Evolutionary conservation across 2,113 vertebrate genomes (phyloP).

Genomic region (Centropristis striata): DNA sequence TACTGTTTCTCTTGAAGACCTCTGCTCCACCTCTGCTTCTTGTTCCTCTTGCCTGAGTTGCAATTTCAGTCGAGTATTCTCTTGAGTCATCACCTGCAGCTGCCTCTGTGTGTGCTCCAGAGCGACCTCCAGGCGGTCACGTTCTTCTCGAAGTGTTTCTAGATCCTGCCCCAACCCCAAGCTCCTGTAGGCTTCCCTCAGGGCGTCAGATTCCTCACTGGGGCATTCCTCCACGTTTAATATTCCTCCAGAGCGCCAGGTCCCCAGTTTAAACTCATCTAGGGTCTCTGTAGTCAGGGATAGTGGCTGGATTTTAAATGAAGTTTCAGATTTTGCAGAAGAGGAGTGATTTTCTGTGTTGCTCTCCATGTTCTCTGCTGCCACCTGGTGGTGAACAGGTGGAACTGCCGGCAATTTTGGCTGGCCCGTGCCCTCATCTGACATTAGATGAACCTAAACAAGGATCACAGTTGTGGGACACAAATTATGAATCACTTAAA

Average conservation of each 20-base stretch:
- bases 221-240: constrained; percentile 32
- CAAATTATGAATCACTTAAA: not conserved
- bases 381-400: constrained; percentile 34
- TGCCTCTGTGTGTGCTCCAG: constrained; percentile 61
- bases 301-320: constrained; percentile 29
- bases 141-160: constrained; percentile 55
- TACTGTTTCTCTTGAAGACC: constrained; percentile 51
- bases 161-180: constrained; percentile 58
- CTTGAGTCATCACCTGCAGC: constrained; percentile 44
- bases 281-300: constrained; percentile 38
- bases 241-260: constrained; percentile 46
- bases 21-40: not conserved
- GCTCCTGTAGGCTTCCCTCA: constrained; percentile 53
- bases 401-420: constrained; percentile 22
- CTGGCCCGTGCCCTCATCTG: constrained; percentile 17
- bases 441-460: constrained; percentile 33
- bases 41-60: constrained; percentile 53
- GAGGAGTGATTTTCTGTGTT: constrained; percentile 6
- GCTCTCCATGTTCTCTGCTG: constrained; percentile 57
- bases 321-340: constrained; percentile 28
- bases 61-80: constrained; percentile 65
- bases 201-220: constrained; percentile 47
- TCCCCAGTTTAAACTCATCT: constrained; percentile 34
- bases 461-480: not conserved
- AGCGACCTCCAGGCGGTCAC: constrained; percentile 27